A percentile compares a stretch with the other conserved stretches of the same genome.
Conservation (phyloP, 1,140 invertebrate species). For the Cotesia typhae region DNA sequence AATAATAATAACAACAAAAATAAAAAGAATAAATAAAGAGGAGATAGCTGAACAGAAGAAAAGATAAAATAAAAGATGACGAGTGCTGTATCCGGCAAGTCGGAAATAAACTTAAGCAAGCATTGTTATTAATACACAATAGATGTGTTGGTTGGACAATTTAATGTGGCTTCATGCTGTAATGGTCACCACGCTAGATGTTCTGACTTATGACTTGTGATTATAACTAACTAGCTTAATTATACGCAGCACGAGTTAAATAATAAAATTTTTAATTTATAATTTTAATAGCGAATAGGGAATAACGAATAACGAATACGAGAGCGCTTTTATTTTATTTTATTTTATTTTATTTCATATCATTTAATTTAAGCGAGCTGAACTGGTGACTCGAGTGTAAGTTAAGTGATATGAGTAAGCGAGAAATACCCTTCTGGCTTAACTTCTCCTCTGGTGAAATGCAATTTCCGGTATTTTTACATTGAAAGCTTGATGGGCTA, state of each 20-base stretch:
- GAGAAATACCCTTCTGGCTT: no score
- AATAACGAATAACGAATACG: background rate
- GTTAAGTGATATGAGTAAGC: no score
- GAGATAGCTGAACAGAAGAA: background rate
- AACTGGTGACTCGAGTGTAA: no score
- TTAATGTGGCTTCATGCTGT: slow-evolving; percentile 10
- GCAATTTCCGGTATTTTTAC: slow-evolving; percentile 33
- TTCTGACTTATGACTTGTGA: no score
- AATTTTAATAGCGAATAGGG: background rate
- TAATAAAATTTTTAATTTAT: background rate
- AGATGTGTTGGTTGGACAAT: slow-evolving; percentile 4
- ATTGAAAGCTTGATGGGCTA: slow-evolving; percentile 31
- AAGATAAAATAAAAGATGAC: background rate
- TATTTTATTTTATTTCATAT: no score
- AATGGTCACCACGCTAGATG: background rate
- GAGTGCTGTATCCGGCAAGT: slow-evolving; percentile 9
- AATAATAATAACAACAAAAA: no score
- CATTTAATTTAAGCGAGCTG: no score
- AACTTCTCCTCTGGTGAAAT: slow-evolving; percentile 13
- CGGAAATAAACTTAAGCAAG: slow-evolving; percentile 5
- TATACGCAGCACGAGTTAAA: background rate
- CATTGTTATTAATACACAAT: slow-evolving; percentile 8
- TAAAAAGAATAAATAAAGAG: background rate
- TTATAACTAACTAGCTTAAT: no score
- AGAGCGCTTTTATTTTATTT: background rate